Evolutionary conservation across 1,140 invertebrate species (phyloP).

Genomic region (Macrobrachium rosenbergii): DNA sequence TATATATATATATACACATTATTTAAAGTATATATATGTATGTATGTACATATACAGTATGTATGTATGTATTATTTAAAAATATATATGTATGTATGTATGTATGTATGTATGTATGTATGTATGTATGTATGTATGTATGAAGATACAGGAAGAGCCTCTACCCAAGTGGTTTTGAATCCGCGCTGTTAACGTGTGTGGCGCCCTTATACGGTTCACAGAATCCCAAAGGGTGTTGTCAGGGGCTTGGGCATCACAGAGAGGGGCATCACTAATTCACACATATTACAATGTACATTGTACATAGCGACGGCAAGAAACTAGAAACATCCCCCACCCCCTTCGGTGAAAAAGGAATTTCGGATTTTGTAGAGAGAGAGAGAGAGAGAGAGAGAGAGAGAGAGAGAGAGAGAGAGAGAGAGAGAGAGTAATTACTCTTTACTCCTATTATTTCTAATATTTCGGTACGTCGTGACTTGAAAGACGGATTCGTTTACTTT

Average conservation of each 20-base stretch:
- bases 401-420: slow-evolving; percentile 33
- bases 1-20: no score
- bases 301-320: no score
- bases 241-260: background rate
- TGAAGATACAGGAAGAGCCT: no score
- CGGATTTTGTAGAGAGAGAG: slow-evolving; percentile 6
- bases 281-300: no score
- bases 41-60: background rate
- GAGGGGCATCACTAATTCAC: background rate
- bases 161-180: no score
- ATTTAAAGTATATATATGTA: no score
- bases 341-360: no score
- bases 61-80: background rate
- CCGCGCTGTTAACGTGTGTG: background rate
- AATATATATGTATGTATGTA: slow-evolving; percentile 6
- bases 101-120: background rate
- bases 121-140: background rate
- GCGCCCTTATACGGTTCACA: background rate
- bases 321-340: no score
- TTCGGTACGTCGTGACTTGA: background rate
- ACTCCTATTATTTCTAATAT: no score
- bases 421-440: slow-evolving; percentile 14
- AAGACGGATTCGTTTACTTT: no score
- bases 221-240: background rate
- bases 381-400: slow-evolving; percentile 25